Conservation (phyloP, 2,797 vertebrate species). For the Buphagus erythrorhynchus region DNA sequence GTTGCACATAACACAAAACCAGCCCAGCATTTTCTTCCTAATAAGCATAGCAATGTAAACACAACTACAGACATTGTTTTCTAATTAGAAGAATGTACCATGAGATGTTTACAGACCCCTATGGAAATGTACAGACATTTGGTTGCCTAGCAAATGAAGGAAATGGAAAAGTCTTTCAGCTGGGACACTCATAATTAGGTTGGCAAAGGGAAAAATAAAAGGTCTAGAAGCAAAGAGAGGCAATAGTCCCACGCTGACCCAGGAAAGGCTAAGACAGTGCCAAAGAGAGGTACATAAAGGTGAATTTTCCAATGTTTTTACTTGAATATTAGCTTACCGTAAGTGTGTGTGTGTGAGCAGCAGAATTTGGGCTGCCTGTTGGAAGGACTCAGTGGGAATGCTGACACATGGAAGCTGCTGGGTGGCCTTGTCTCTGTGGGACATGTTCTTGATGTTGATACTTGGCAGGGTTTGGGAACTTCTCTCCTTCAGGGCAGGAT, state of each 20-base stretch:
- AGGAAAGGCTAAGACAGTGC: neutral
- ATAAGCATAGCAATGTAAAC: constrained; percentile 52
- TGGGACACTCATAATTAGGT: constrained; percentile 15
- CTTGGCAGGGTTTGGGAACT: neutral
- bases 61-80: constrained; percentile 52
- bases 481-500: neutral
- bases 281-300: neutral
- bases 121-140: constrained; percentile 3
- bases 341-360: neutral
- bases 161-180: constrained; percentile 16
- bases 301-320: neutral
- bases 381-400: neutral
- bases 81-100: constrained; percentile 41
- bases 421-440: neutral
- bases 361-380: neutral
- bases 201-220: constrained; percentile 23
- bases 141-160: constrained; percentile 43
- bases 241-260: neutral
- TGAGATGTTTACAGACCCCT: constrained; percentile 55
- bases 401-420: neutral
- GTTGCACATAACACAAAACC: constrained; percentile 41
- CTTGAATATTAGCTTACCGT: neutral
- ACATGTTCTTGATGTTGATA: neutral
- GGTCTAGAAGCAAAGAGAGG: neutral
- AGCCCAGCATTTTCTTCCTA: constrained; percentile 27